phyloP scores from a whole-genome alignment of 2,888 invertebrate genomes.

The Drosophila mercatorum region DNA sequence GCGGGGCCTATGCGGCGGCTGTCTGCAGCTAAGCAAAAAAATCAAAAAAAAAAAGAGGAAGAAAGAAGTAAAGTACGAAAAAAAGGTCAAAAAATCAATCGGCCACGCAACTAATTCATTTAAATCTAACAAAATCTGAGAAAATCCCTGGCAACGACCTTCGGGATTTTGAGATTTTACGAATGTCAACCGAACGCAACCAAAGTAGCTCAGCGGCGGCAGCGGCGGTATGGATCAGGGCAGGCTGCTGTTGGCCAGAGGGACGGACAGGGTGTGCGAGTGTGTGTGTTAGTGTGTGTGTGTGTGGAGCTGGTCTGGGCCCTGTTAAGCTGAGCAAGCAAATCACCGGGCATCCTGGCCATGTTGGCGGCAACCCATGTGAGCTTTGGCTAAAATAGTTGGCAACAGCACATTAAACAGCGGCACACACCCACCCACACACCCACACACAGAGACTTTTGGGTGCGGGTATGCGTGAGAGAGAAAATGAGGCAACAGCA shows the following conservation, averaged over 20 bases:
- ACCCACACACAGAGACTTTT: constrained; percentile 7
- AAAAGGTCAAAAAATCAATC: constrained; percentile 85
- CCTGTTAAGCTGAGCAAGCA: constrained; percentile 74
- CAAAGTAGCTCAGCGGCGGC: constrained; percentile 61
- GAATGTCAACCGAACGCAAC: constrained; percentile 84
- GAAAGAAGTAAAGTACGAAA: constrained; percentile 23
- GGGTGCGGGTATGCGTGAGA: constrained; percentile 45
- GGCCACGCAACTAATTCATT: constrained; percentile 85
- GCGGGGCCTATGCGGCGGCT: constrained; percentile 43
- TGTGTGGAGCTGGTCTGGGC: constrained; percentile 32
- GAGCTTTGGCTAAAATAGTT: constrained; percentile 82
- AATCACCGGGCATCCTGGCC: constrained; percentile 64
- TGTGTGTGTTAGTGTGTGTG: not conserved
- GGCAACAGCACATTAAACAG: constrained; percentile 82
- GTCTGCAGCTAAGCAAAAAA: constrained; percentile 27
- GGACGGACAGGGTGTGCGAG: not conserved
- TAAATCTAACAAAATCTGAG: constrained; percentile 85
- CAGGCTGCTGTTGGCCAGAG: not conserved
- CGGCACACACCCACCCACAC: constrained; percentile 32
- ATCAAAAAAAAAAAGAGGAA: not conserved
- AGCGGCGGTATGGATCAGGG: constrained; percentile 23
- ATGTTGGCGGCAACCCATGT: constrained; percentile 71
- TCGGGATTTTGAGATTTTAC: constrained; percentile 85
- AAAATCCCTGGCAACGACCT: constrained; percentile 85
- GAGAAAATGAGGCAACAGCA: constrained; percentile 72